phyloP scores from a whole-genome alignment of 2,888 invertebrate species.

The Pyrocoelia pectoralis region DNA sequence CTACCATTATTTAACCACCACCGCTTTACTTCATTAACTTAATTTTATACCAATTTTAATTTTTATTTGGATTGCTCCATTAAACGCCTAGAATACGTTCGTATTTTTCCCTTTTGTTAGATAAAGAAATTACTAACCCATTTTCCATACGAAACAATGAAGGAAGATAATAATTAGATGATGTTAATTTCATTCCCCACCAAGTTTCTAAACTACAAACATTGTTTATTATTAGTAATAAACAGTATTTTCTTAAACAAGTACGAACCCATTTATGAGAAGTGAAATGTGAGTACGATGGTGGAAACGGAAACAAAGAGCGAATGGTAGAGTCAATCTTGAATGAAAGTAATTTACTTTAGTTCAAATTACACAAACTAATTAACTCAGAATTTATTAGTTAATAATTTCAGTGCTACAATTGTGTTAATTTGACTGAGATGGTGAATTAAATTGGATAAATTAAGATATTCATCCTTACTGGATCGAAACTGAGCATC shows the following conservation, averaged over 20 bases:
- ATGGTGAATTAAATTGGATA: background rate
- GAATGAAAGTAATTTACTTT: conserved; percentile 1
- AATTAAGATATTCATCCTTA: too few species aligned
- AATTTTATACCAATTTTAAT: conserved; percentile 1
- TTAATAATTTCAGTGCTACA: background rate
- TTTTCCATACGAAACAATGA: too few species aligned
- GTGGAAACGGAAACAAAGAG: background rate
- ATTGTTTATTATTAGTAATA: background rate
- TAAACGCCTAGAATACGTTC: too few species aligned
- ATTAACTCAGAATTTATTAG: background rate
- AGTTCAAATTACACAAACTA: background rate
- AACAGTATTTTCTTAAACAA: background rate
- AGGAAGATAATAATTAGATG: too few species aligned
- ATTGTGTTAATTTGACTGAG: background rate
- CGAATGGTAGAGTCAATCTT: background rate
- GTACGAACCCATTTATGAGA: background rate
- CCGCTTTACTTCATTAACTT: background rate
- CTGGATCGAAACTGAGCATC: too few species aligned
- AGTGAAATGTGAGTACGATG: background rate
- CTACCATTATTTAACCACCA: background rate
- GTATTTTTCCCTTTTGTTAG: background rate
- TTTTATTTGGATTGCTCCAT: background rate
- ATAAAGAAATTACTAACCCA: background rate
- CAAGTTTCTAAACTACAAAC: too few species aligned
- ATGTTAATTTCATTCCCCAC: too few species aligned